phyloP scores from a whole-genome alignment of 2,113 vertebrate genomes.

The Bubo scandiacus region DNA sequence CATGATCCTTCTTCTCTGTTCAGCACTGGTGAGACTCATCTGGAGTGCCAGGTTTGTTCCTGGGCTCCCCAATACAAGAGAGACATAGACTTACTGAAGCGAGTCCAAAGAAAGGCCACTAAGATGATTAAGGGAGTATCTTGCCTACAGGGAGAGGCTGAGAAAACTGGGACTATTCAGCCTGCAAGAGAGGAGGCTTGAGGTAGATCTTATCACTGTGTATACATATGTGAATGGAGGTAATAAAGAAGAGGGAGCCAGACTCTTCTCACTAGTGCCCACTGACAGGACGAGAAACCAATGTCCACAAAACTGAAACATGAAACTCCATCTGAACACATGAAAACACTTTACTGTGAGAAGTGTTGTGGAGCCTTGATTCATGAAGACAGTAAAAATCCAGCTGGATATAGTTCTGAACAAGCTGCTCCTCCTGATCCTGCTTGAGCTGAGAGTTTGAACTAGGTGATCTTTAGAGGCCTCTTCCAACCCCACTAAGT shows the following conservation, averaged over 20 bases:
- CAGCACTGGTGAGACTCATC: background rate
- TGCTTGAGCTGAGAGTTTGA: background rate
- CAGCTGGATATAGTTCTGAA: background rate
- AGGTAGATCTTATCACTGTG: background rate
- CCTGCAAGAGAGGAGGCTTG: background rate
- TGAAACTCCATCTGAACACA: background rate
- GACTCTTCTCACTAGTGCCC: background rate
- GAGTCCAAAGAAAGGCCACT: background rate
- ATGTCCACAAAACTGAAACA: background rate
- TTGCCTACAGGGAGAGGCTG: background rate
- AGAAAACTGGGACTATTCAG: background rate
- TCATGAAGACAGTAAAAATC: background rate
- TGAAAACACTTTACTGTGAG: background rate
- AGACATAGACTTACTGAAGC: background rate
- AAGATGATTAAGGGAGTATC: background rate
- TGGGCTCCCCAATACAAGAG: background rate
- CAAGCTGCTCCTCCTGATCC: background rate
- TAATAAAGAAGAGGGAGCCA: background rate
- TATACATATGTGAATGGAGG: background rate
- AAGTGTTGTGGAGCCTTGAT: background rate
- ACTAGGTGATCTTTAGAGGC: background rate
- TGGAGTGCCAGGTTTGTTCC: background rate
- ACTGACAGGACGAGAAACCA: background rate
- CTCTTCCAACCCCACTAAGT: background rate
- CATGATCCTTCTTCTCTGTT: background rate